Base-by-base conservation (phyloP, 2,888 invertebrate species). In the Gymnocheta viridis region DNA sequence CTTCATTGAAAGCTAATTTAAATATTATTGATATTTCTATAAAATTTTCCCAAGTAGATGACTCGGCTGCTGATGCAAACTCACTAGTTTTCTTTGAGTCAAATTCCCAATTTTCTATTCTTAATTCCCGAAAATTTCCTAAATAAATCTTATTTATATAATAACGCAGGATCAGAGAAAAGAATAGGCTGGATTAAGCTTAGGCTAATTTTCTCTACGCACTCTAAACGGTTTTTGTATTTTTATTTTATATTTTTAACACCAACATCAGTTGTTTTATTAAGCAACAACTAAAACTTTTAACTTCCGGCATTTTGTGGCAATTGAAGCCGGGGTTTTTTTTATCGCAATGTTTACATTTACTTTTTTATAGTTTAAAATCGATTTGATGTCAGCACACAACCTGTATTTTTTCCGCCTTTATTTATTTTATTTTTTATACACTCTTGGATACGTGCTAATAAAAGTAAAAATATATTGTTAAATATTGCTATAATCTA, bases 231-330 rank as follows among this genome's bases (percentile, higher is more conserved):
- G n/a, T 14, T 1, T 17, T 6, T 44, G 44, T 17, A 44, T 5
- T 4, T 44, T 44, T n/a, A n/a, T 5, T 44, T 44, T 17, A 44
- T 17, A 3, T 2, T 44, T 10, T 10, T 44, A 17, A 5, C 2
- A 44, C 5, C 44, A n/a, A 17, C 17, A 6, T 17, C 5, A n/a
- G n/a, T n/a, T n/a, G n/a, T n/a, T n/a, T 35, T 56, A n/a, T 27
- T 41, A 19, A 35, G 2, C 17, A 17, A 24, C 58, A 54, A 41
- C 24, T 17, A 47, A n/a, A 32, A n/a, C n/a, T 32, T 29, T 69
- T 60, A 2, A 72, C 47, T 79, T 79, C 79, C 79, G 72, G 72
- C 54, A 27, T 51, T 49, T 49, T 10, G 22, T n/a, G 70, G 70
- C 35, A 79, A 70, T n/a, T 54, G 19, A 62, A 79, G 44, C 54